Percentiles rank a stretch among this genome's conserved stretches.
Evolutionary conservation across 2,113 vertebrate genomes (phyloP).

Genomic region (Holacanthus passer): DNA sequence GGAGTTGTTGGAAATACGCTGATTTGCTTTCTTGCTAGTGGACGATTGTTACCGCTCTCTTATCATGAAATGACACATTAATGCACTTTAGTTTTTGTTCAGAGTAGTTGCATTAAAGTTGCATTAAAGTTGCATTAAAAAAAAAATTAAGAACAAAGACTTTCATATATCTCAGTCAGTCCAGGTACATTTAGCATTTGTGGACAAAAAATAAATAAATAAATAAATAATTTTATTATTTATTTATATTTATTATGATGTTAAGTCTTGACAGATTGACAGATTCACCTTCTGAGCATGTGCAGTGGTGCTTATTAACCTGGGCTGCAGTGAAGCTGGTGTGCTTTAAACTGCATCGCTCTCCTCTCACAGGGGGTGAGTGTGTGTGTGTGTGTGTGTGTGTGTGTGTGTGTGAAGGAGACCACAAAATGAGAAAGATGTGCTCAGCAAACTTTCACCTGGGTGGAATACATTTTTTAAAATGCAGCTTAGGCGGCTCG

Average conservation of each 20-base stretch:
- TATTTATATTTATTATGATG: no score
- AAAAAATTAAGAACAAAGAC: no score
- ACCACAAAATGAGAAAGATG: constrained; percentile 2
- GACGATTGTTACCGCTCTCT: no score
- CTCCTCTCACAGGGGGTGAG: not conserved
- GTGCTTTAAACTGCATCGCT: not conserved
- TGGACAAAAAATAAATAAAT: not conserved
- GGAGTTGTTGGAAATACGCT: no score
- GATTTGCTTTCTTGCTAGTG: no score
- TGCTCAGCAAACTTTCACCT: constrained; percentile 22
- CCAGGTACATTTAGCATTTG: not conserved
- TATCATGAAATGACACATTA: no score
- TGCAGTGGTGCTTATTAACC: not conserved
- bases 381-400: not conserved
- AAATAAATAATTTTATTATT: no score
- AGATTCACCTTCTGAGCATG: no score
- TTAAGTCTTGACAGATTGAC: not conserved
- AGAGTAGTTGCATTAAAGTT: no score
- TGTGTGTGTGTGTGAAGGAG: not conserved
- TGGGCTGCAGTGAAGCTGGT: not conserved
- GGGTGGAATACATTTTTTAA: not conserved
- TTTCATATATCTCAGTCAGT: not conserved
- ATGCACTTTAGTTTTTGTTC: no score
- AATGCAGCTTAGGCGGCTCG: constrained; percentile 1
- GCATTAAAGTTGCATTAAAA: no score